A percentile compares a stretch with the other conserved stretches of the same genome.
phyloP scores from a whole-genome alignment of 1,140 invertebrate species.

The Dolichoris vasculosae region DNA sequence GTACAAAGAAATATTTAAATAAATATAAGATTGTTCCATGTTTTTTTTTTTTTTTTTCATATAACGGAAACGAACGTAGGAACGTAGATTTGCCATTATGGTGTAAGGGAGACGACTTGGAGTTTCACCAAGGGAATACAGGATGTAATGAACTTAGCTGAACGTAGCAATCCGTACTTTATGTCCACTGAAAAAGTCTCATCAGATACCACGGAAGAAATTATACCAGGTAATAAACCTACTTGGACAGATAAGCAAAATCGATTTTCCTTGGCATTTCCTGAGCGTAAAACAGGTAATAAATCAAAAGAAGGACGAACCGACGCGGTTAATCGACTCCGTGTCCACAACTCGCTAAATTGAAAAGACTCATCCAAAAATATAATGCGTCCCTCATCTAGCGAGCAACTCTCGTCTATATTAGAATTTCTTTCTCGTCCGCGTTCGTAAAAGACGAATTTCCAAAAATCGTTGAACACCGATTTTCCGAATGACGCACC shows the following conservation, averaged over 20 bases:
- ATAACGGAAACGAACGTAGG: background rate
- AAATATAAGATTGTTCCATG: background rate
- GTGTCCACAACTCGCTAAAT: background rate
- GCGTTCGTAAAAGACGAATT: background rate
- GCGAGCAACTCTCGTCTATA: background rate
- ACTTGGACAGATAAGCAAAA: background rate
- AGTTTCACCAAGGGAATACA: slow-evolving; percentile 17
- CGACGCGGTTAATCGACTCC: background rate
- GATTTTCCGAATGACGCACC: background rate
- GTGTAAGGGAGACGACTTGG: background rate
- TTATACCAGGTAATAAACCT: background rate
- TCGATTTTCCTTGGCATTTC: background rate
- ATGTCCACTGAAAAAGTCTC: background rate
- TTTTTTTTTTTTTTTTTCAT: background rate
- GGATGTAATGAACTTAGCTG: slow-evolving; percentile 11
- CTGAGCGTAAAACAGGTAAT: background rate
- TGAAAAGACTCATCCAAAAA: background rate
- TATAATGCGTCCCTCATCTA: background rate
- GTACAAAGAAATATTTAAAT: background rate
- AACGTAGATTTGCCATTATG: background rate
- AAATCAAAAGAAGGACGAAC: slow-evolving; percentile 17
- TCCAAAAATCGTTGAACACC: background rate
- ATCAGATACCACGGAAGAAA: background rate
- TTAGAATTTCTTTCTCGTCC: background rate
- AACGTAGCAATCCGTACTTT: slow-evolving; percentile 24